These are phyloP conservation scores for Propithecus coquereli DNA, from an alignment of 2,113 vertebrate species.

Conservation along the genomic window DNA sequence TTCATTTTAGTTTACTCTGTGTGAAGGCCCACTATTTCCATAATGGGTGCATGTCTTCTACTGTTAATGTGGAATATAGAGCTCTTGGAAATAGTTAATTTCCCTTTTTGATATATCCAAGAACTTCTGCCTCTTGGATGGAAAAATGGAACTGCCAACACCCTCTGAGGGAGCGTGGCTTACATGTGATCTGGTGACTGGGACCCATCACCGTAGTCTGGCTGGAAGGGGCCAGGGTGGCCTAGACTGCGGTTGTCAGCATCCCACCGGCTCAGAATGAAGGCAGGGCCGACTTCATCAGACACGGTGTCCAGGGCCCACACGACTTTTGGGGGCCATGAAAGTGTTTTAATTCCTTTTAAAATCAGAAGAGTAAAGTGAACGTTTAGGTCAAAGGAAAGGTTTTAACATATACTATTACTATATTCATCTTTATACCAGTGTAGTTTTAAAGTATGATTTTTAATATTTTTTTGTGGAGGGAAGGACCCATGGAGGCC, in stretches of 20 bases:
- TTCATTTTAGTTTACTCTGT: background rate
- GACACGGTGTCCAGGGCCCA: background rate
- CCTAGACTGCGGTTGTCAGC: background rate
- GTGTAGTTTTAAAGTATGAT: background rate
- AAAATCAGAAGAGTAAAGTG: background rate
- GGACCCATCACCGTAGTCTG: too few relatives aligned
- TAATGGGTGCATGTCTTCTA: background rate
- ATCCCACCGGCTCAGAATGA: background rate
- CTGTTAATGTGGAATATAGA: background rate
- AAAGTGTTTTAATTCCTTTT: background rate
- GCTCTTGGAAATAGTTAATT: conserved; percentile 6
- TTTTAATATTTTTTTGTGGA: background rate
- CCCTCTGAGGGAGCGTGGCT: background rate
- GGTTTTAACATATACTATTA: background rate
- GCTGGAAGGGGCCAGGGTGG: background rate
- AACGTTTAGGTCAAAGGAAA: background rate
- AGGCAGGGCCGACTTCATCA: background rate
- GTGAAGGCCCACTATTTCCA: background rate
- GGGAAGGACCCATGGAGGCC: background rate
- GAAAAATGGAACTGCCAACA: background rate
- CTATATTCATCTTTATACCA: background rate
- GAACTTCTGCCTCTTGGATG: background rate
- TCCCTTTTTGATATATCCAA: background rate
- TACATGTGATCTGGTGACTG: background rate
- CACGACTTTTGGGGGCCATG: background rate